Conservation (phyloP, 2,113 vertebrate species). For the Chloropsis hardwickii region DNA sequence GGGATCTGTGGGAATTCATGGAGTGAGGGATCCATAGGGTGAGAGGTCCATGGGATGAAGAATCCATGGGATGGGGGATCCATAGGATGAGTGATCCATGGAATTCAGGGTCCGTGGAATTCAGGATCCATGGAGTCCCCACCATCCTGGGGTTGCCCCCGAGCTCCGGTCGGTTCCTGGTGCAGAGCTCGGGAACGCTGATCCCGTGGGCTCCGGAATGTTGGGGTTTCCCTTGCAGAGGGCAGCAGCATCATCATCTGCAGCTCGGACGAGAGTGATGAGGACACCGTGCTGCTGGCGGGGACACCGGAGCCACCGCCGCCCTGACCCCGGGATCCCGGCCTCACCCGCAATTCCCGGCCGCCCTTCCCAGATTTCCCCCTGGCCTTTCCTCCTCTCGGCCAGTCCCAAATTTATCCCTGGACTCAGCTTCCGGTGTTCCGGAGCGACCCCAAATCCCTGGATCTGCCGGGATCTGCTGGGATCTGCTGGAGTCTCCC, state of each 20-base stretch:
- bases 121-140: neutral
- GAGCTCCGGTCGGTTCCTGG: fast-evolving
- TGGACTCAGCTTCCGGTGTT: neutral
- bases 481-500: too few species aligned
- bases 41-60: too few species aligned
- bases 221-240: slow-evolving; percentile 33
- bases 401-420: neutral
- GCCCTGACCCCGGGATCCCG: fast-evolving
- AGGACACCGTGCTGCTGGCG: slow-evolving; percentile 57
- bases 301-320: neutral
- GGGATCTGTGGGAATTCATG: too few species aligned
- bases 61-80: too few species aligned
- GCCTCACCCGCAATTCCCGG: neutral
- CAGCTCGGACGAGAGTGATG: slow-evolving; percentile 69
- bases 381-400: neutral
- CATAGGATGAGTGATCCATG: fast-evolving
- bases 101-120: neutral
- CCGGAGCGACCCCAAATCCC: fast-evolving
- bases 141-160: fast-evolving
- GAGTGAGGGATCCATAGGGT: too few species aligned
- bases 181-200: fast-evolving
- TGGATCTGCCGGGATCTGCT: neutral
- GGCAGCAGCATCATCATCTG: slow-evolving; percentile 58
- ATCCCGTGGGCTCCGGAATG: fast-evolving
- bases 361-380: neutral